Base-by-base conservation (phyloP, 1,140 invertebrate genomes). In the Macrostomum lignano region DNA sequence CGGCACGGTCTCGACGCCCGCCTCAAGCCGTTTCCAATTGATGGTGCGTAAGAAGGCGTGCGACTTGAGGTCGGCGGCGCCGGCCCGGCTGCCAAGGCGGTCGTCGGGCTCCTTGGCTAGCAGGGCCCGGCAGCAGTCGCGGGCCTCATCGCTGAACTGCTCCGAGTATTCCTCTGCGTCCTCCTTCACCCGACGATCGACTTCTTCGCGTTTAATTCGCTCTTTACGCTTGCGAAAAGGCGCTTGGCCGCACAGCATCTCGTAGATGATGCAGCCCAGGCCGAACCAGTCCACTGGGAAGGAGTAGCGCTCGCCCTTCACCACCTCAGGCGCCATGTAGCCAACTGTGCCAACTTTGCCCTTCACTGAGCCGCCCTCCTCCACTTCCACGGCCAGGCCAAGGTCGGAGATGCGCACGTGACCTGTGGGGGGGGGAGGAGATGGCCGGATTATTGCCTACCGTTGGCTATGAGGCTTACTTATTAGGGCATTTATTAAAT, bases 281-380 rank as follows among this genome's bases (percentile, higher is more conserved):
- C 86, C 91, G 61, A 94, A 98, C 84, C 84, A 96, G 59, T 96
- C 88, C 3, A 86, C 84, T 39, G 78, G 84, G 52, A 79, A 94
- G 22, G 81, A 79, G 51, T 98, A 98, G 43, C 79, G 73, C 55
- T 94, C 84, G 62, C 94, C 94, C 58, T 93, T 84, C 44, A 96
- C 82, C 14, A 96, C 84, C 66, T 96, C 81, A 2, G 82, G 81
- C 15, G 76, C 74, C 77, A 81, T 81, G 48, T 81, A 82, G 3
- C 81, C 88, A 28, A 96, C 86, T 35, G 88, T 98, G 24, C 88
- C 88, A 4, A 96, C 86, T 39, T 86, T 63, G 5, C 88, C 88
- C 33, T 82, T 67, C 25, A 94, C 88, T 54, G 72, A 74, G 51
- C 93, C 82, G n/a, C 78, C 79, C 52, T 91, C 81, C 7, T 78